These are phyloP conservation scores for Gasteruption jaculator DNA, from an alignment of 2,888 invertebrate genomes.

Conservation along the genomic window DNA sequence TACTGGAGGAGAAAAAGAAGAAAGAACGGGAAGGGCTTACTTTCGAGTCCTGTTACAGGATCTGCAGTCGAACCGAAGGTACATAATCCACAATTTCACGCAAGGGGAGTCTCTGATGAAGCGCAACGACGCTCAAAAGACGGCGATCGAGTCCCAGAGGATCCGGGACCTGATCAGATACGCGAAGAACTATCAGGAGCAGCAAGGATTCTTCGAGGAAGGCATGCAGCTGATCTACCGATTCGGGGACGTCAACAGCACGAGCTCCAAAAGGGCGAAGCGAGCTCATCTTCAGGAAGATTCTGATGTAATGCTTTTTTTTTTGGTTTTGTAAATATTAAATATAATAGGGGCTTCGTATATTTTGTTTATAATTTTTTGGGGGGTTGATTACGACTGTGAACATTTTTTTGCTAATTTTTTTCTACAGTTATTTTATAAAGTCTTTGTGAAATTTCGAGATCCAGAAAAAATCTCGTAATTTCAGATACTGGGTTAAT, in stretches of 20 bases:
- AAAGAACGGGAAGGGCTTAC: not conserved
- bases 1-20: not conserved
- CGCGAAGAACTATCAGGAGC: constrained; percentile 42
- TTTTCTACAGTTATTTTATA: too few species aligned
- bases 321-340: too few species aligned
- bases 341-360: too few species aligned
- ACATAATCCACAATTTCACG: constrained; percentile 43
- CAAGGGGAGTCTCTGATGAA: constrained; percentile 39
- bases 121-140: constrained; percentile 36
- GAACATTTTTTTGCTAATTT: too few species aligned
- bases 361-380: too few species aligned
- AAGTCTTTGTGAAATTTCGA: too few species aligned
- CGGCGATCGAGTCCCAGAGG: constrained; percentile 32
- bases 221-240: constrained; percentile 47
- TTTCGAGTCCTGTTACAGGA: constrained; percentile 28
- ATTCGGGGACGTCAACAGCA: constrained; percentile 30
- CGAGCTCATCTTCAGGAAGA: constrained; percentile 31
- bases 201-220: constrained; percentile 45
- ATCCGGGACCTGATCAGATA: constrained; percentile 40
- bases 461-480: too few species aligned
- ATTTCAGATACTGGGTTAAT: too few species aligned
- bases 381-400: too few species aligned
- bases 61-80: constrained; percentile 32
- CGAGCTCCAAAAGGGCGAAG: constrained; percentile 27
- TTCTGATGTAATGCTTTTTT: constrained; percentile 33